Conservation (phyloP, 1,140 invertebrate species). For the Drosophila erecta region DNA sequence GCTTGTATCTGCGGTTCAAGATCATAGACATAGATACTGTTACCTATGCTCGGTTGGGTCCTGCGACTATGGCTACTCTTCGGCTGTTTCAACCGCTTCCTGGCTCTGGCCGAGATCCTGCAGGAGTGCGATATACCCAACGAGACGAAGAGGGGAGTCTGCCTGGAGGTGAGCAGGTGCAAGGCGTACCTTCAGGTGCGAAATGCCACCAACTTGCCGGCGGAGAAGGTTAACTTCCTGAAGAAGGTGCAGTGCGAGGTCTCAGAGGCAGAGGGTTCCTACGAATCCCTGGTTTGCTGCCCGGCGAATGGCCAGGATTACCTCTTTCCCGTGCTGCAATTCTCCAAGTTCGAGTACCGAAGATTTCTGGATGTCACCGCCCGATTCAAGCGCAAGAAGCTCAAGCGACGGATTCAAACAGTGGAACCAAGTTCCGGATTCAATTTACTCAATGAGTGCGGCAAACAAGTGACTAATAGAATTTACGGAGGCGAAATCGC, state of each 20-base stretch:
- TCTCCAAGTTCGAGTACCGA: conserved; percentile 79
- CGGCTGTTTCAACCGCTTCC: conserved; percentile 12
- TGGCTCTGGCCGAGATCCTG: background rate
- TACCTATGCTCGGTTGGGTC: conserved; percentile 18
- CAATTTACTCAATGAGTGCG: conserved; percentile 82
- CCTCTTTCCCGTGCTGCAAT: conserved; percentile 69
- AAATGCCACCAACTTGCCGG: conserved; percentile 68
- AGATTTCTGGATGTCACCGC: conserved; percentile 74
- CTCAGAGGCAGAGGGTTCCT: background rate
- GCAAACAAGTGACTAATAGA: conserved; percentile 77
- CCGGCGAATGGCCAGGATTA: conserved; percentile 78
- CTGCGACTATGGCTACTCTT: conserved; percentile 38
- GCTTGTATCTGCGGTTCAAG: conserved; percentile 36
- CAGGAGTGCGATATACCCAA: conserved; percentile 75
- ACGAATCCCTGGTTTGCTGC: conserved; percentile 70
- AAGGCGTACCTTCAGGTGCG: conserved; percentile 74
- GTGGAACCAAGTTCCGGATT: conserved; percentile 70
- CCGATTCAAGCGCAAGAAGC: conserved; percentile 71
- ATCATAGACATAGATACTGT: conserved; percentile 1
- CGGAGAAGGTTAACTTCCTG: conserved; percentile 80
- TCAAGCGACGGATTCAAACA: conserved; percentile 75
- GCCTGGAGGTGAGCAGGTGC: conserved; percentile 65
- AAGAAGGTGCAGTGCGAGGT: conserved; percentile 78
- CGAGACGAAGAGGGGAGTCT: conserved; percentile 68
- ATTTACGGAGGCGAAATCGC: conserved; percentile 86